These are phyloP conservation scores for Pempheris klunzingeri DNA, from an alignment of 2,797 vertebrate genomes.

Conservation along the genomic window DNA sequence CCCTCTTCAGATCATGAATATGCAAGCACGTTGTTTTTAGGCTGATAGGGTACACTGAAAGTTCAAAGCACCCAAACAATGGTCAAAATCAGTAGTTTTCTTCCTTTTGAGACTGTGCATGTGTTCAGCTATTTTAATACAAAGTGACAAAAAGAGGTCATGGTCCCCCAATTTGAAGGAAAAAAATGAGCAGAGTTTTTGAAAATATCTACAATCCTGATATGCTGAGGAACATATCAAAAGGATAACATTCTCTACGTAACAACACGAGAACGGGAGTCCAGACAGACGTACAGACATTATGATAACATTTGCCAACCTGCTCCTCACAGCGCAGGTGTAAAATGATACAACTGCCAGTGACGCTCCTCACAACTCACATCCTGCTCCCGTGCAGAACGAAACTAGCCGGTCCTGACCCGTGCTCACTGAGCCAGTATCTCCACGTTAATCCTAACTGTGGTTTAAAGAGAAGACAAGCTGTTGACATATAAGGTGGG, in stretches of 20 bases:
- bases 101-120: too few relatives aligned
- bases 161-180: too few relatives aligned
- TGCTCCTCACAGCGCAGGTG: background rate
- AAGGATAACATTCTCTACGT: background rate
- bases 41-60: too few relatives aligned
- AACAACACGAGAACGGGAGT: background rate
- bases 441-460: conserved; percentile 27
- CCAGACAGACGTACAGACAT: too few relatives aligned
- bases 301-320: background rate
- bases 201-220: too few relatives aligned
- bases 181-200: too few relatives aligned
- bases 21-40: background rate
- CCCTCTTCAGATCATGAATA: background rate
- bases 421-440: conserved; percentile 13
- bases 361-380: conserved; percentile 15
- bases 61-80: too few relatives aligned
- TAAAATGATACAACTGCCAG: background rate
- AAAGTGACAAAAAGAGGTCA: too few relatives aligned
- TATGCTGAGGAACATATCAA: background rate
- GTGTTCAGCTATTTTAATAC: too few relatives aligned
- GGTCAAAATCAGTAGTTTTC: too few relatives aligned
- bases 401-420: background rate
- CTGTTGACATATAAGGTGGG: conserved; percentile 62
- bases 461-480: conserved; percentile 22
- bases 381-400: conserved; percentile 50